Evolutionary conservation across 2,113 vertebrate genomes (phyloP), one percentile per base, ranked within the genome.

Genomic region (Hypomesus transpacificus): DNA sequence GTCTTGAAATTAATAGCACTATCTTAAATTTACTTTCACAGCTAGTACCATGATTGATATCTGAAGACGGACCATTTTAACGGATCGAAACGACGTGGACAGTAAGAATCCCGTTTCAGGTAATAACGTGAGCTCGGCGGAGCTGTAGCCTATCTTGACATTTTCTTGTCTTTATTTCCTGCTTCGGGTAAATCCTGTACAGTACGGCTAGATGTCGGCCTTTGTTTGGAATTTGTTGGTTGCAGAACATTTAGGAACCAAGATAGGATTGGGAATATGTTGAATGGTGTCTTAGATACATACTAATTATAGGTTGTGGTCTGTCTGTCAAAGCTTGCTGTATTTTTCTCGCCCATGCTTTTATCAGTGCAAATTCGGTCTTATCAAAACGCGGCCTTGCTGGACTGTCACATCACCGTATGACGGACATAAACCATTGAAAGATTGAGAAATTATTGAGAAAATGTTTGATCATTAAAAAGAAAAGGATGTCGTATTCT

Each of bases 51-150:
- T 91, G 91, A 71, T 81, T 82, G 81, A 75, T 22, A 81, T 87
- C 66, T 92, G 86, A 91, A 80, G 72, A 70, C 75, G 68, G 70
- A 84, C 28, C 74, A 66, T 72, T 67, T 81, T 56, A 69, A 84
- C 68, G 46, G 68, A 76, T 24, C 53, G 69, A 65, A 75, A 77
- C 75, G 68, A 81, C 80, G 70, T 31, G 24, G 74, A 86, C 60
- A 50, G 70, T 79, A 62, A 71, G 70, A 61, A 82, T 75, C 75
- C 80, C 61, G 70, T 69, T 89, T 87, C 87, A 91, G 90, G 91
- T 91, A 82, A 90, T 78, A 75, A 81, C 81, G 77, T 61, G 74
- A 34, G n/a, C 51, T 65, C 6, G 53, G 51, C 31, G 26, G 51
- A 72, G 60, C 62, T 62, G 8, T 26, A 64, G 64, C 73, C 64